Conservation (phyloP, 2,113 vertebrate species). For the Hypanus sabinus region DNA sequence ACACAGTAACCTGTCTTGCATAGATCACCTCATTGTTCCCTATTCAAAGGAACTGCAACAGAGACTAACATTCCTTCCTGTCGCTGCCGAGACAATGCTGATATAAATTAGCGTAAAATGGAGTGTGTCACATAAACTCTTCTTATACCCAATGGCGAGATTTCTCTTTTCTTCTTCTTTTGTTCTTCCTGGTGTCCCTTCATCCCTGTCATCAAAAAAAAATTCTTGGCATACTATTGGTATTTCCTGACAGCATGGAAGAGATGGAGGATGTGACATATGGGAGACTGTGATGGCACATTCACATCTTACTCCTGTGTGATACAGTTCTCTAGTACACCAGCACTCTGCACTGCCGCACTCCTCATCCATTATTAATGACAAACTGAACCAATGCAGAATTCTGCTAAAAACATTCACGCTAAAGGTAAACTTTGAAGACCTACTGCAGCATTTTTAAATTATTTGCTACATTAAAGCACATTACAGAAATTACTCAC, state of each 20-base stretch:
- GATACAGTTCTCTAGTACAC: neutral
- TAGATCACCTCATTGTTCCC: neutral
- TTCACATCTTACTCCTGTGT: neutral
- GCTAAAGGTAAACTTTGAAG: neutral
- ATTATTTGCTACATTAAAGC: neutral
- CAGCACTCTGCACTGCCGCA: neutral
- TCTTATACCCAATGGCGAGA: neutral
- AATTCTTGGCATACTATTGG: neutral
- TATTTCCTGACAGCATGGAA: neutral
- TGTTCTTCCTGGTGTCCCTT: neutral
- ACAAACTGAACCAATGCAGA: slow-evolving; percentile 8
- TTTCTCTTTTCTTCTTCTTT: neutral
- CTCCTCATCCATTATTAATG: slow-evolving; percentile 11
- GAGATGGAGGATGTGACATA: neutral
- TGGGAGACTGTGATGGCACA: neutral
- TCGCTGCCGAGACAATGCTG: neutral
- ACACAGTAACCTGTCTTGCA: neutral
- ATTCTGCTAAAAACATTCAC: neutral
- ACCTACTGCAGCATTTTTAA: slow-evolving; percentile 4
- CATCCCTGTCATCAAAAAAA: neutral
- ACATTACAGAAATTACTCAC: neutral
- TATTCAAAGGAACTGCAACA: neutral
- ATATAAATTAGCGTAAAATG: neutral
- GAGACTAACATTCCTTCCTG: neutral
- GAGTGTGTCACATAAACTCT: neutral